Evolutionary conservation across 2,888 invertebrate species (phyloP).

Genomic region (Drosophila incognita): DNA sequence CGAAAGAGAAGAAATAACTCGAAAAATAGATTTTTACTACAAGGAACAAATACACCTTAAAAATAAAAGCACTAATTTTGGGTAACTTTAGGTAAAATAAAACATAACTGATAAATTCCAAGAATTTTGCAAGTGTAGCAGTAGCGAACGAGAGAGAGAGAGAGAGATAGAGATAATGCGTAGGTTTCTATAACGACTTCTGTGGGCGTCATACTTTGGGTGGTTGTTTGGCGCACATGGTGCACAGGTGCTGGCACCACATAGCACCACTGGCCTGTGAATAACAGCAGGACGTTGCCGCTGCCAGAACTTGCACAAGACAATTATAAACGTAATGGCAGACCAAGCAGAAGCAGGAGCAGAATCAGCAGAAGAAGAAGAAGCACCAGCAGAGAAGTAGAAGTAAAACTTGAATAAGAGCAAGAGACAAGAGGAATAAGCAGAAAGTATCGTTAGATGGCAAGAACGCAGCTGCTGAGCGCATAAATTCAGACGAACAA

Average conservation of each 20-base stretch:
- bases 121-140: slow-evolving; percentile 4
- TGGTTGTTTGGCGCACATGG: slow-evolving; percentile 18
- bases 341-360: slow-evolving; percentile 20
- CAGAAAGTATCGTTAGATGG: slow-evolving; percentile 59
- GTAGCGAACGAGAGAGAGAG: neutral
- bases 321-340: slow-evolving; percentile 79
- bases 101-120: neutral
- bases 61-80: neutral
- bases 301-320: slow-evolving; percentile 73
- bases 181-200: slow-evolving; percentile 20
- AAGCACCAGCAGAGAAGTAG: neutral
- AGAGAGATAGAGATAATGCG: no score
- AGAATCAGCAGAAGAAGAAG: slow-evolving; percentile 20
- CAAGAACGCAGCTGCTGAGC: slow-evolving; percentile 63
- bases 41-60: neutral
- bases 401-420: slow-evolving; percentile 16
- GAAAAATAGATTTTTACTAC: neutral
- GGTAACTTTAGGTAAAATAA: no score
- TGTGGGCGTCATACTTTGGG: slow-evolving; percentile 8
- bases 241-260: slow-evolving; percentile 47
- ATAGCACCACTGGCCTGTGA: slow-evolving; percentile 32
- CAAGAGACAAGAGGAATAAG: slow-evolving; percentile 14
- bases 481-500: slow-evolving; percentile 78
- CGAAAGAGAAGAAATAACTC: neutral
- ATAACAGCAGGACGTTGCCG: slow-evolving; percentile 22